Evolutionary conservation across 2,888 invertebrate species (phyloP).

Genomic region (Phragmatobia fuliginosa): DNA sequence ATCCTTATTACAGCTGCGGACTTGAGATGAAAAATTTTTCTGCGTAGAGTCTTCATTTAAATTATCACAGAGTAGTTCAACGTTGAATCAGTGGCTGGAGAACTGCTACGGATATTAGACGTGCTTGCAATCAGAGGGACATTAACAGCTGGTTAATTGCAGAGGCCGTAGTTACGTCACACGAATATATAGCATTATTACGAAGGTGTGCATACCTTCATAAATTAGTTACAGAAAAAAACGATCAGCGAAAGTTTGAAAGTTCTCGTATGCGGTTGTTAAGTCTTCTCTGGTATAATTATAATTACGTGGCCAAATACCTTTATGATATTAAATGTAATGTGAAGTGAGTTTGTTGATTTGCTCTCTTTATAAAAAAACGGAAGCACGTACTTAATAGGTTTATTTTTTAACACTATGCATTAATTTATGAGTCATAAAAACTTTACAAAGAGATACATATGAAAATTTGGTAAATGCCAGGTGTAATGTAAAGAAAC

Average conservation of each 20-base stretch:
- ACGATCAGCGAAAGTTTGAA: conserved; percentile 45
- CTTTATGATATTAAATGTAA: background rate
- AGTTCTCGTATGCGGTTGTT: conserved; percentile 24
- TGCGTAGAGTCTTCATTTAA: background rate
- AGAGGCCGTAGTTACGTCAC: conserved; percentile 21
- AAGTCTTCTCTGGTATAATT: conserved; percentile 21
- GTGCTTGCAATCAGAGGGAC: background rate
- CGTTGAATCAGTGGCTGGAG: background rate
- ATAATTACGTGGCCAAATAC: background rate
- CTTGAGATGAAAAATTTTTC: background rate
- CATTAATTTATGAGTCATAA: too few species aligned
- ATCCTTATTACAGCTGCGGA: background rate
- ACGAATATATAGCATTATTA: conserved; percentile 18
- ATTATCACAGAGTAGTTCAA: background rate
- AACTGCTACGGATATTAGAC: background rate
- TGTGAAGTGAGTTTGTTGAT: background rate
- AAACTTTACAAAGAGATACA: too few species aligned
- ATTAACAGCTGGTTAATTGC: conserved; percentile 21
- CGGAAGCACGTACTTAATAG: background rate
- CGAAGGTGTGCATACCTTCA: conserved; percentile 16
- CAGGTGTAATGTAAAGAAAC: background rate
- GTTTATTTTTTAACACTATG: background rate
- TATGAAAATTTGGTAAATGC: background rate
- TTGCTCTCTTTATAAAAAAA: background rate
- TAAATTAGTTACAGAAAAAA: conserved; percentile 32